Evolutionary conservation across 2,888 invertebrate species (phyloP), one percentile per base, ranked within the genome.

Genomic region (Hydraecia micacea): DNA sequence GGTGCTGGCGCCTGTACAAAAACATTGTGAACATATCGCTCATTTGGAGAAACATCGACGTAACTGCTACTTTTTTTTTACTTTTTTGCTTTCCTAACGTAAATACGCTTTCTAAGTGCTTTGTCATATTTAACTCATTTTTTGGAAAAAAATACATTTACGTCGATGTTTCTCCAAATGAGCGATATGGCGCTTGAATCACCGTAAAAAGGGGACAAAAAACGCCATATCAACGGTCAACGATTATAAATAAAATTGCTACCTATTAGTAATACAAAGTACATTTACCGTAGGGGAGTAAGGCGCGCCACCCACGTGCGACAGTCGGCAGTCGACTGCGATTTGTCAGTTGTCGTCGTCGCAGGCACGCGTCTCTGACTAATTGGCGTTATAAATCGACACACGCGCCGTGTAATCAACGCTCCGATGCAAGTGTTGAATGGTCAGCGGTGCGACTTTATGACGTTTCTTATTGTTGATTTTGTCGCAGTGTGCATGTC

Each of bases 381-480:
- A 96, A 96, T 96, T 95, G 95, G 93, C 91, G 93, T 95, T 95
- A 96, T 96, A 95, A 96, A 96, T 96, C 94, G 95, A 94, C 93
- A 91, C 92, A 92, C 91, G 91, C 90, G 86, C 92, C 89, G 90
- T 91, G 93, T 92, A 93, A 93, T 94, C 93, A 94, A 93, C 92
- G 91, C 86, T 88, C 91, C 87, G 91, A 88, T 90, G 92, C 92
- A 91, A 92, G 93, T 91, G 90, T 88, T 89, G 90, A 91, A 89
- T 89, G 88, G 86, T 80, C 71, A 88, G 91, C 90, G 91, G 81
- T 73, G 86, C 69, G 80, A 80, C 85, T 85, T 84, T 86, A 86
- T 83, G 83, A 74, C 71, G 55, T 72, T 69, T 75, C 79, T 82
- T 80, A 80, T 85, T 85, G 86, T 88, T 86, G 75, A 65, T 85